Percentiles rank a stretch among this genome's conserved stretches.
Evolutionary conservation across 2,113 vertebrate genomes (phyloP).

Genomic region (Psammodynastes pulverulentus): DNA sequence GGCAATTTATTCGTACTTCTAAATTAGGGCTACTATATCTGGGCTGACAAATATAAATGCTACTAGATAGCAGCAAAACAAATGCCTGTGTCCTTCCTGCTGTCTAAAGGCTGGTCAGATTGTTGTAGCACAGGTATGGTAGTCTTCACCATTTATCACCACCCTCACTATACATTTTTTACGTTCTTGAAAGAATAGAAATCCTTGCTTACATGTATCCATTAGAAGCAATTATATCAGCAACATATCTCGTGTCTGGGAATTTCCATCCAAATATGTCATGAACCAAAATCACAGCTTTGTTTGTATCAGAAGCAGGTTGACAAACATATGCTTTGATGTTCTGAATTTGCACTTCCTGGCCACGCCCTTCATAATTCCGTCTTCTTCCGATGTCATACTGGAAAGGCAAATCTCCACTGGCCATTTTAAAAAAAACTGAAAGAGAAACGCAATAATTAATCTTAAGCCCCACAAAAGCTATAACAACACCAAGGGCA

Average conservation of each 20-base stretch:
- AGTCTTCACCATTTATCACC: background rate
- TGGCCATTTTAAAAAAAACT: slow-evolving; percentile 76
- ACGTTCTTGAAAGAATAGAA: background rate
- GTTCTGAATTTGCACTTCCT: slow-evolving; percentile 83
- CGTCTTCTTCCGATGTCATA: slow-evolving; percentile 82
- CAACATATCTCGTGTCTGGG: slow-evolving; percentile 89
- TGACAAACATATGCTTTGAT: slow-evolving; percentile 80
- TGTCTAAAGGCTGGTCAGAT: background rate
- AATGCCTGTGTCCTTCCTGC: background rate
- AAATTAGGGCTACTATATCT: background rate
- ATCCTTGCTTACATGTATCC: slow-evolving; percentile 80
- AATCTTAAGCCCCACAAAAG: background rate
- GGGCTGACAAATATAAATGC: background rate
- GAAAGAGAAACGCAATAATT: background rate
- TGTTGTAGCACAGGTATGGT: background rate
- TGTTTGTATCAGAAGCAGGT: slow-evolving; percentile 71
- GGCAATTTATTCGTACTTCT: background rate
- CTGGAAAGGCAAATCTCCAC: slow-evolving; percentile 79
- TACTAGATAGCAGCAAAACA: background rate
- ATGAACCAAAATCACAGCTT: slow-evolving; percentile 85
- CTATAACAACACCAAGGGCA: background rate
- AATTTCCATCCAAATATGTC: slow-evolving; percentile 89
- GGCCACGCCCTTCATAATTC: slow-evolving; percentile 78
- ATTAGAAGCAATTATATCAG: slow-evolving; percentile 82
- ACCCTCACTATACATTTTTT: background rate